Evolutionary conservation across 1,140 invertebrate species (phyloP), one percentile per base, ranked within the genome.

Genomic region (Chrysoperla carnea): DNA sequence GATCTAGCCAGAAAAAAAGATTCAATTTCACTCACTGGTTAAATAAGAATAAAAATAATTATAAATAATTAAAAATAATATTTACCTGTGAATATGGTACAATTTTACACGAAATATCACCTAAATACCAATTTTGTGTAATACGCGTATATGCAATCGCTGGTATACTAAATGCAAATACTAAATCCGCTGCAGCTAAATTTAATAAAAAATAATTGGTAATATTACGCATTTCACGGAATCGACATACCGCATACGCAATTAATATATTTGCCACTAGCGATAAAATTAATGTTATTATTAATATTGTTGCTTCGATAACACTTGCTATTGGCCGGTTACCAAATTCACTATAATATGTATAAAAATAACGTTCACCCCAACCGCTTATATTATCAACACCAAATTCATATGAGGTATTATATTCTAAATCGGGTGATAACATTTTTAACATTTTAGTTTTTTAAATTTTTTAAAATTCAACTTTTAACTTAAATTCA

Each of bases 191-290:
- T 9, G 72, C 64, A 2, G 75, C 71, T 49, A 83, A 62, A 57
- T 83, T 84, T 33, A 81, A 64, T 13, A 83, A 67, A 55, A 81
- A 82, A 48, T 78, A 71, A 55, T 84, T 84, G 38, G 79, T 82
- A 37, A 83, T 76, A 6, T 78, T 82, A 45, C 76, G 62, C 73
- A 83, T 78, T 48, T 77, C 70, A 46, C 70, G 70, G 56, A 76
- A 68, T 13, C 63, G 51, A n/a, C 67, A 48, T 9, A 67, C 57
- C 36, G 63, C 64, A 11, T 47, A 54, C 3, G 58, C 60, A 38
- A 68, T 63, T 33, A 57, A 56, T 27, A 62, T 42, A 50, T 69
- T 68, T 41, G 62, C 57, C 13, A 49, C 49, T 6, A 68, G 49
- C 8, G 65, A 63, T 17, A 58, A 43, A 8, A 64, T 50, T 45